phyloP scores from a whole-genome alignment of 2,888 invertebrate species.

The Pardosa pseudoannulata region DNA sequence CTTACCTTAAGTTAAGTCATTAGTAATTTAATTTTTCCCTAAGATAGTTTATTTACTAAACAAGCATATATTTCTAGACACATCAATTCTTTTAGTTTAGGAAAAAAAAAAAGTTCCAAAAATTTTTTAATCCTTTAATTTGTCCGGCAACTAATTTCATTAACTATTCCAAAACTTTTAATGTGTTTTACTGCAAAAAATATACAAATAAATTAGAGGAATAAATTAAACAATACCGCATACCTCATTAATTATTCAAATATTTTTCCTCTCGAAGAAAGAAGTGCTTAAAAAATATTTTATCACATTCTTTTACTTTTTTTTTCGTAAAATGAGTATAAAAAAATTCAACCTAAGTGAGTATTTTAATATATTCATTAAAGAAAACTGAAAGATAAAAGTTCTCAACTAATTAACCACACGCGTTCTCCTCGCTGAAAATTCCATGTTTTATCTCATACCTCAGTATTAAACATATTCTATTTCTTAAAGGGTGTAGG shows the following conservation, averaged over 20 bases:
- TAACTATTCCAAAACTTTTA: constrained; percentile 17
- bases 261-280: not conserved
- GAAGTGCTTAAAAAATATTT: not conserved
- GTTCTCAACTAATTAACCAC: not conserved
- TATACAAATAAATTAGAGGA: not conserved
- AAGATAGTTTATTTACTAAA: not conserved
- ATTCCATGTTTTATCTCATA: not conserved
- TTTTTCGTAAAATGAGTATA: too few relatives aligned
- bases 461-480: too few relatives aligned
- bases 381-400: not conserved
- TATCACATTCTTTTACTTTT: not conserved
- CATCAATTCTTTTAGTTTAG: not conserved
- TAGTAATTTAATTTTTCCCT: not conserved
- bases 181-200: not conserved
- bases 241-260: constrained; percentile 11
- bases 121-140: not conserved
- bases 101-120: not conserved
- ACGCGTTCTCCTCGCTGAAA: not conserved
- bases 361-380: not conserved
- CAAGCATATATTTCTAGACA: not conserved
- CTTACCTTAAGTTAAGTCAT: too few relatives aligned
- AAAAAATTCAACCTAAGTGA: not conserved
- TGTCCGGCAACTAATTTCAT: not conserved
- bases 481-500: too few relatives aligned
- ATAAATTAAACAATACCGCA: constrained; percentile 4